phyloP scores from a whole-genome alignment of 2,113 vertebrate genomes.

The Parus major region DNA sequence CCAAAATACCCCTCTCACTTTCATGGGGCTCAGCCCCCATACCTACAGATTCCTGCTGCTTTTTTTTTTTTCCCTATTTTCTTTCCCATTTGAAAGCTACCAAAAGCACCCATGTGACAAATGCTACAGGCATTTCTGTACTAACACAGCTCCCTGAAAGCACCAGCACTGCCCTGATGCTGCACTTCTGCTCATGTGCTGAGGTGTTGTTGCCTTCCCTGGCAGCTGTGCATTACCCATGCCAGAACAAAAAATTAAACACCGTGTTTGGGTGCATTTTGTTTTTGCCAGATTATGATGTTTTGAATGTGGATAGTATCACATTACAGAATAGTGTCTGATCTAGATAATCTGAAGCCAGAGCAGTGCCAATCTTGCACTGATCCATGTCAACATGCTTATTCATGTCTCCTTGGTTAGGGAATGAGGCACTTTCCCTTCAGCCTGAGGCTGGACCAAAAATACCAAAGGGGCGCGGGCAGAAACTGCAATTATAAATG shows the following conservation, averaged over 20 bases:
- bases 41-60: neutral
- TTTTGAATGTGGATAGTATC: neutral
- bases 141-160: neutral
- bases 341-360: conserved; percentile 10
- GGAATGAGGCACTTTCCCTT: conserved; percentile 32
- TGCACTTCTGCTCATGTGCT: neutral
- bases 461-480: neutral
- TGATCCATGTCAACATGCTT: neutral
- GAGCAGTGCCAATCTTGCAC: neutral
- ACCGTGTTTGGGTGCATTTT: neutral
- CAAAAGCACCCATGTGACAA: neutral
- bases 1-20: neutral
- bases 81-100: neutral
- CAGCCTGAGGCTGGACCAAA: neutral
- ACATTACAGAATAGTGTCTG: neutral
- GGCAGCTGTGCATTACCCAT: neutral
- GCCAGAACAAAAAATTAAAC: neutral
- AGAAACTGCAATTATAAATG: conserved; percentile 23
- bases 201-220: neutral
- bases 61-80: neutral
- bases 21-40: neutral
- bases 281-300: neutral
- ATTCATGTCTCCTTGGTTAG: neutral
- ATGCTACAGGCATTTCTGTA: neutral
- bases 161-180: neutral